Evolutionary conservation across 1,140 invertebrate genomes (phyloP).

Genomic region (Ridgeia piscesae): DNA sequence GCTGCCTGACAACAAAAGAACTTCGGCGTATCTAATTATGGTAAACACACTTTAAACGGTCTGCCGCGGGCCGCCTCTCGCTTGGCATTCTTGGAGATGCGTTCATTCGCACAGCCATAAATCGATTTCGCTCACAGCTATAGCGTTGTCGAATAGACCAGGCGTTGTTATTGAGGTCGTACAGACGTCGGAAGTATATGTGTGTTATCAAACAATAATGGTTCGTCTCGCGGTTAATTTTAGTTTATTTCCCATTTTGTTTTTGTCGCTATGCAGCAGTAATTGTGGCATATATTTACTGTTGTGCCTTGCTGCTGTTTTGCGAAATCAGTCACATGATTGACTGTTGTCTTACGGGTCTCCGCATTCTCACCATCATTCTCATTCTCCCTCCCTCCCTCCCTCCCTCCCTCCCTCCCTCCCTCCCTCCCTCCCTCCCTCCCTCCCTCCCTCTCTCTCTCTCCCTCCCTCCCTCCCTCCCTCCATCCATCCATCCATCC

Average conservation of each 20-base stretch:
- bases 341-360: too few species aligned
- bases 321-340: too few species aligned
- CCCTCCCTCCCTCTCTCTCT: too few species aligned
- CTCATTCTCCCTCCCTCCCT: not conserved
- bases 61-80: not conserved
- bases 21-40: not conserved
- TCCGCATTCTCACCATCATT: too few species aligned
- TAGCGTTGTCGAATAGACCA: not conserved
- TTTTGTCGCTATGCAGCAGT: too few species aligned
- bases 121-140: not conserved
- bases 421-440: too few species aligned
- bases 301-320: too few species aligned
- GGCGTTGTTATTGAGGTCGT: not conserved
- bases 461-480: not conserved
- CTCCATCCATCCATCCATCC: slow-evolving; percentile 25
- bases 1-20: not conserved
- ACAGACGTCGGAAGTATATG: not conserved
- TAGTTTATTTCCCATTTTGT: too few species aligned
- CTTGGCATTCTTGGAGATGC: not conserved
- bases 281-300: too few species aligned
- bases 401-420: not conserved
- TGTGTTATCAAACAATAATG: not conserved
- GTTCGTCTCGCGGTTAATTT: not conserved
- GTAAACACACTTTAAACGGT: not conserved
- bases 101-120: not conserved